Evolutionary conservation across 2,888 invertebrate species (phyloP), one percentile per base, ranked within the genome.

Genomic region (Lampropteryx suffumata): DNA sequence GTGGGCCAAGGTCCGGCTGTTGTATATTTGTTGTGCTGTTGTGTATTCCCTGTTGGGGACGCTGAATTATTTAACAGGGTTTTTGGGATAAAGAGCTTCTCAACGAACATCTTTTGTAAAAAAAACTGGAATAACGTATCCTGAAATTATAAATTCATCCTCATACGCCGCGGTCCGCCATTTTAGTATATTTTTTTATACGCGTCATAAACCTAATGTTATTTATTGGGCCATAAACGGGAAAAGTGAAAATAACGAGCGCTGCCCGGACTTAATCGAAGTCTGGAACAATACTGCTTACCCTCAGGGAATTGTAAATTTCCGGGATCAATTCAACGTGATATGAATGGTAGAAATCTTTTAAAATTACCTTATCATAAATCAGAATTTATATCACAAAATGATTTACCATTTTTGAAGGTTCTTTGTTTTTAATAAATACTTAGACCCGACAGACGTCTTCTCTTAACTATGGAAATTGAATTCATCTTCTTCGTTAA

Each of bases 181-280:
- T 48, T 53, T 53, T 49, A 48, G 53, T 53, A 53, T 53, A 48
- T 41, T 44, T 51, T 46, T 53, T 48, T 54, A 53, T 53, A 44
- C 52, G 52, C 48, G 21, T 53, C 52, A 53, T 53, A 53, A 53
- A 53, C 44, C 44, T 53, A 48, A 53, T 53, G 52, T 53, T 53
- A 53, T 53, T 53, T 53, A 53, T 53, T 40, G 48, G 48, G 47
- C 13, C 35, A 44, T 53, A 53, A 53, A 53, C 48, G 44, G 36
- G 24, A 53, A 43, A 48, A 53, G 53, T 53, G 53, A 53, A 53
- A 53, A 52, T 53, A 53, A 53, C 53, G 44, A 44, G 12, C 46
- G 11, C 26, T 37, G 17, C 35, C 40, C 37, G 44, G 48, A 53
- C 53, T 45, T 39, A 41, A 36, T 36, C 40, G 48, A 49, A 49